Percentiles rank a stretch among this genome's conserved stretches.
phyloP scores from a whole-genome alignment of 2,888 invertebrate genomes.

The Mechanitis mazaeus region DNA sequence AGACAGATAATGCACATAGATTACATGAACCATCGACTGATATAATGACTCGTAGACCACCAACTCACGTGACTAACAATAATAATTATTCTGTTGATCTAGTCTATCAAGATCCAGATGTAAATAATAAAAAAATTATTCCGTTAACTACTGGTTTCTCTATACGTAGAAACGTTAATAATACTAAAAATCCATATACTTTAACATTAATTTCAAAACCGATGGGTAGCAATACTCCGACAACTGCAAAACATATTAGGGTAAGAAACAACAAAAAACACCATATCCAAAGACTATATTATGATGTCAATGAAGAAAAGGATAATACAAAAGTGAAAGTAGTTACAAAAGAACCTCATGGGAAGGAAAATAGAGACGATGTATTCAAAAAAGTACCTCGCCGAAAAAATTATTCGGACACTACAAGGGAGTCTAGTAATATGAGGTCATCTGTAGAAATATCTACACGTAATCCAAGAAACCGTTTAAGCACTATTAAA shows the following conservation, averaged over 20 bases:
- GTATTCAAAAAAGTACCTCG: slow-evolving; percentile 31
- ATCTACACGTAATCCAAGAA: slow-evolving; percentile 35
- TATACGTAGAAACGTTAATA: slow-evolving; percentile 60
- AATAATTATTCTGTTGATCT: slow-evolving; percentile 48
- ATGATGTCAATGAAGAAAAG: slow-evolving; percentile 37
- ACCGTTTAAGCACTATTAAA: slow-evolving; percentile 31
- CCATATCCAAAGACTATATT: slow-evolving; percentile 42
- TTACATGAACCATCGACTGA: slow-evolving; percentile 56
- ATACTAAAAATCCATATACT: slow-evolving; percentile 64
- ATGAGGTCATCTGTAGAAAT: slow-evolving; percentile 34
- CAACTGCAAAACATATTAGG: slow-evolving; percentile 30
- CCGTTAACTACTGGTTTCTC: slow-evolving; percentile 72
- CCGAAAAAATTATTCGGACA: slow-evolving; percentile 43
- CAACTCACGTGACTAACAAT: slow-evolving; percentile 54
- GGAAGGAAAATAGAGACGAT: neutral
- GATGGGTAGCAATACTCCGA: slow-evolving; percentile 46
- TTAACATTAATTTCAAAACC: slow-evolving; percentile 64
- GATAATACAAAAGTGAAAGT: slow-evolving; percentile 1
- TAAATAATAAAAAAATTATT: slow-evolving; percentile 53
- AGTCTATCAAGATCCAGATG: slow-evolving; percentile 42
- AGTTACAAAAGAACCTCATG: slow-evolving; percentile 29
- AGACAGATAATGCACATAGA: slow-evolving; percentile 63
- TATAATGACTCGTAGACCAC: slow-evolving; percentile 46
- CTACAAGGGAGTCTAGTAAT: slow-evolving; percentile 43
- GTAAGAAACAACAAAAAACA: slow-evolving; percentile 33